Evolutionary conservation across 2,797 vertebrate species (phyloP), one percentile per base, ranked within the genome.

Genomic region (Aeoliscus strigatus): DNA sequence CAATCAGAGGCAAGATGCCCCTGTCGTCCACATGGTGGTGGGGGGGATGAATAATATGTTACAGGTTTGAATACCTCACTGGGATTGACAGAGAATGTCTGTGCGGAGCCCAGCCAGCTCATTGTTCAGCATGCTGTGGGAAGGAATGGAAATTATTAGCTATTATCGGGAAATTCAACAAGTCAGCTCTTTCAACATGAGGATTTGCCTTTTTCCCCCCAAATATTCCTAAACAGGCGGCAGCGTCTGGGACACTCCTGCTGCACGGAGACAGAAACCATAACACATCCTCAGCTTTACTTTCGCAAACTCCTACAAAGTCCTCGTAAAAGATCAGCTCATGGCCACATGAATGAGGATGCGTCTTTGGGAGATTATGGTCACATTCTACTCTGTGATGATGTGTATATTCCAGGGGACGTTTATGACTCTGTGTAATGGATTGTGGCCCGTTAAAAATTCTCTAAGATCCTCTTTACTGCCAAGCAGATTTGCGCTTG

Each of bases 351-450:
- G 75, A 80, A 77, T 15, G 58, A 60, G 70, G 75, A 80, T 44
- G 74, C 76, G 75, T 47, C 71, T 60, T 34, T 11, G 52, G 18
- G 18, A 64, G 57, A 61, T 69, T 42, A 23, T 52, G 31, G 61
- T 53, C 65, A 54, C 66, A 57, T 60, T 62, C 78, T 69, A 38
- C 63, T 74, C 62, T 66, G 54, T 54, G 32, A 53, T 63, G 58
- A 72, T 77, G 79, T 77, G 76, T 72, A 57, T 77, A 79, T 78
- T 79, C 59, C 77, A 3, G 4, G 14, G 51, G 82, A 82, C 76
- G 40, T 84, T 86, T 83, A 85, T 60, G 80, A 76, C 70, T 65
- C 44, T 37, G 59, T 7, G 47, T 84, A 81, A 84, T 81, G 79
- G 80, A 83, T 79, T 57, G 70, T 31, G 48, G 70, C 72, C 75